These are phyloP conservation scores for Spilosoma lubricipeda DNA, from an alignment of 2,888 invertebrate species.

Conservation along the genomic window DNA sequence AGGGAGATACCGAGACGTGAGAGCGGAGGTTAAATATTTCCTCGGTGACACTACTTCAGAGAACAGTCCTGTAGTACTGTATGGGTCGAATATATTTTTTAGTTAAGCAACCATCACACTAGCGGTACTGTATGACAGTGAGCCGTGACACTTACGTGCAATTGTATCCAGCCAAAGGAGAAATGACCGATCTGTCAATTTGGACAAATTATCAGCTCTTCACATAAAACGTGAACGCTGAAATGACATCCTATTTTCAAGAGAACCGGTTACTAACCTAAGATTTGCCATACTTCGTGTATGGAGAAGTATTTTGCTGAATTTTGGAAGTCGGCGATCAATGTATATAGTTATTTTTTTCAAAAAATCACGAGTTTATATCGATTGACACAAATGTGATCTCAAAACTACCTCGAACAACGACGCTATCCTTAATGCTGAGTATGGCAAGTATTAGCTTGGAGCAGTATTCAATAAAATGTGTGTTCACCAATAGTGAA, in stretches of 20 bases:
- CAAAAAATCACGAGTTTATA: not conserved
- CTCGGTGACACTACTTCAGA: not conserved
- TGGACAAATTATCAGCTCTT: not conserved
- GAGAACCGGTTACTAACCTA: conserved; percentile 33
- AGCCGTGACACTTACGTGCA: conserved; percentile 40
- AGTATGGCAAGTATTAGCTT: conserved; percentile 51
- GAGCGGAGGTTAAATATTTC: not conserved
- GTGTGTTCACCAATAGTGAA: conserved; percentile 14
- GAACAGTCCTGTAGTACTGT: conserved; percentile 1
- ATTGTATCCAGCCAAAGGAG: conserved; percentile 47
- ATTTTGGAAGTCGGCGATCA: not conserved
- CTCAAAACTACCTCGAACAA: conserved; percentile 36
- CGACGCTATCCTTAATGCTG: conserved; percentile 27
- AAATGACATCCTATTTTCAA: conserved; percentile 4
- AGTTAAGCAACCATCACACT: conserved; percentile 33
- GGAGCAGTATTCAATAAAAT: conserved; percentile 46
- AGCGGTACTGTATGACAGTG: conserved; percentile 38
- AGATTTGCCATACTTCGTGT: conserved; percentile 46
- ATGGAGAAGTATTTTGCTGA: conserved; percentile 5
- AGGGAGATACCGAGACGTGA: not conserved
- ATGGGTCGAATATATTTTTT: conserved; percentile 23
- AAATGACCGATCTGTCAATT: conserved; percentile 10
- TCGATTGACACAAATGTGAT: conserved; percentile 25
- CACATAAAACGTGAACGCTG: conserved; percentile 18
- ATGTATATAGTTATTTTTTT: conserved; percentile 16